A percentile compares a stretch with the other conserved stretches of the same genome.
Conservation (phyloP, 2,113 vertebrate species). For the Corythornis cristatus region DNA sequence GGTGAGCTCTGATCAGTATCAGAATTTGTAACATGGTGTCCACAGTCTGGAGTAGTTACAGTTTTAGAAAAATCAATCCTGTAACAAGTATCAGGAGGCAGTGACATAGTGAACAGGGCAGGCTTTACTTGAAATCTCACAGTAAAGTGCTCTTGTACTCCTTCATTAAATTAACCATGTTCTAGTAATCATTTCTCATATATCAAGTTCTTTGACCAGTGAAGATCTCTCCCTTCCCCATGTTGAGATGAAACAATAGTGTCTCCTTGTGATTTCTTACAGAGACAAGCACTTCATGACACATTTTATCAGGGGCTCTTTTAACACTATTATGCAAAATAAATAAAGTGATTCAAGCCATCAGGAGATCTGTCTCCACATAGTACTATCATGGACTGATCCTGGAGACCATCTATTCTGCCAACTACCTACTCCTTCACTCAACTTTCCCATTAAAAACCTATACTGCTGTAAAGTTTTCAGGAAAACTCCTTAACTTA, state of each 20-base stretch:
- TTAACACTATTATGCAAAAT: neutral
- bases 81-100: neutral
- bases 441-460: neutral
- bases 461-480: neutral
- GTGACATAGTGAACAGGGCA: neutral
- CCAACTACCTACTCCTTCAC: neutral
- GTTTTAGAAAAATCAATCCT: neutral
- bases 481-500: neutral
- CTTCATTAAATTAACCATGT: neutral
- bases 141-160: neutral
- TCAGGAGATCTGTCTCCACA: neutral
- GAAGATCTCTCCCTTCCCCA: neutral
- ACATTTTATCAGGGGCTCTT: neutral
- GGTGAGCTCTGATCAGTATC: constrained; percentile 23
- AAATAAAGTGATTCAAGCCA: neutral
- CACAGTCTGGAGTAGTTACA: neutral
- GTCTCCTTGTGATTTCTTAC: neutral
- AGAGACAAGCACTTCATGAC: neutral
- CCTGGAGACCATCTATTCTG: neutral
- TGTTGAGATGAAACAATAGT: neutral
- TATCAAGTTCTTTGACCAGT: neutral
- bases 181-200: neutral
- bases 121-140: neutral
- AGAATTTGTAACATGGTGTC: neutral
- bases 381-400: neutral